Evolutionary conservation across 2,113 vertebrate species (phyloP).

Genomic region (Amazona guildingii): DNA sequence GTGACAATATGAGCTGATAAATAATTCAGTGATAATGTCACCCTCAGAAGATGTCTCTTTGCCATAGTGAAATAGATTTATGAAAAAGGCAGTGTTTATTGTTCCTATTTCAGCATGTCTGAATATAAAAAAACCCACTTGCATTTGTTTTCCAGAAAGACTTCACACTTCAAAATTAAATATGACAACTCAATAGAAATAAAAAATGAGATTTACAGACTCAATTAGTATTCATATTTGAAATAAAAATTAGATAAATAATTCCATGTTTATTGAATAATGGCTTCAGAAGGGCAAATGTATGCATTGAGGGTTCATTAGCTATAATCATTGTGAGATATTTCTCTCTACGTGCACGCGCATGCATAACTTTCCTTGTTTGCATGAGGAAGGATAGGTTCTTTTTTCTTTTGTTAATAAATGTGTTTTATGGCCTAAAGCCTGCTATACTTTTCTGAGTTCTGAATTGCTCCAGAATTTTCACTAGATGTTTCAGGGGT

Average conservation of each 20-base stretch:
- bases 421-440: background rate
- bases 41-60: background rate
- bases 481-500: background rate
- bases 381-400: background rate
- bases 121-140: background rate
- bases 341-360: background rate
- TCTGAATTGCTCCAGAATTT: background rate
- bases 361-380: background rate
- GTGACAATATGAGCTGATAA: background rate
- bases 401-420: background rate
- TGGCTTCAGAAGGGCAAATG: background rate
- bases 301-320: background rate
- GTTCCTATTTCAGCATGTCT: background rate
- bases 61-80: background rate
- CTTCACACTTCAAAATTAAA: conserved; percentile 18
- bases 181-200: background rate
- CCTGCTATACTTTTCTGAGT: background rate
- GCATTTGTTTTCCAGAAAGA: background rate
- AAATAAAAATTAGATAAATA: background rate
- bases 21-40: background rate
- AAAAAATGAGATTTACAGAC: background rate
- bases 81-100: background rate
- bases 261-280: background rate
- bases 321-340: background rate
- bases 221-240: background rate